Base-by-base conservation (phyloP, 2,888 invertebrate species). In the Bellardia bayeri region DNA sequence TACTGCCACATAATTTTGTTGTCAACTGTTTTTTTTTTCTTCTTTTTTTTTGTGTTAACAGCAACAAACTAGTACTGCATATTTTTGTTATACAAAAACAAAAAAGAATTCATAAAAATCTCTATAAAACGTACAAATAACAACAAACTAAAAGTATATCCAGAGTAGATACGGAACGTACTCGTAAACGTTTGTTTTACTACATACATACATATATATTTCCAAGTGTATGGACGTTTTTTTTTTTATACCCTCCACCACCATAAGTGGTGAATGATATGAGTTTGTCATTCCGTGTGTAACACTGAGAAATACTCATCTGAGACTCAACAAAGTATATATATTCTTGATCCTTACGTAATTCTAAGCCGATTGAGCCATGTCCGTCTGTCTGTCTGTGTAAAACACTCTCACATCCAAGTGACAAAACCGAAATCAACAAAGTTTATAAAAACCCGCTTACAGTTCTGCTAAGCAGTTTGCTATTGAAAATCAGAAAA, bases 21-120 rank as follows among this genome's bases (percentile, higher is more conserved):
- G 84, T 42, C 84, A 51, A 79, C 74, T 85, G 84, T 80, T 51
- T 61, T 54, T 79, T 68, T 14, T 49, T 16, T n/a, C n/a, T n/a
- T 8, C 51, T 74, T 66, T 54, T 54, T 58, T 58, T 37, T 56
- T 33, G 13, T 56, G 30, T 61, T 33, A 54, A 61, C 75, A 49
- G 49, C 49, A 72, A 72, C 51, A 76, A 83, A 83, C 76, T 74
- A 74, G 84, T 79, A 85, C 79, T 42, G 79, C 79, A 85, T 79
- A 85, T 75, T 85, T 83, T 64, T 81, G 33, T 63, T 79, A 49
- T 71, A 66, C 16, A 82, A 9, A 61, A 78, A 37, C 5, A 37
- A 63, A 66, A 72, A 58, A 56, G 66, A 33, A 49, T 51, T 40
- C 6, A 68, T n/a, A 40, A 40, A 68, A 75, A 54, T 58, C 13